A percentile compares a stretch with the other conserved stretches of the same genome.
phyloP scores from a whole-genome alignment of 2,888 invertebrate genomes.

The Megastigmus dorsalis region DNA sequence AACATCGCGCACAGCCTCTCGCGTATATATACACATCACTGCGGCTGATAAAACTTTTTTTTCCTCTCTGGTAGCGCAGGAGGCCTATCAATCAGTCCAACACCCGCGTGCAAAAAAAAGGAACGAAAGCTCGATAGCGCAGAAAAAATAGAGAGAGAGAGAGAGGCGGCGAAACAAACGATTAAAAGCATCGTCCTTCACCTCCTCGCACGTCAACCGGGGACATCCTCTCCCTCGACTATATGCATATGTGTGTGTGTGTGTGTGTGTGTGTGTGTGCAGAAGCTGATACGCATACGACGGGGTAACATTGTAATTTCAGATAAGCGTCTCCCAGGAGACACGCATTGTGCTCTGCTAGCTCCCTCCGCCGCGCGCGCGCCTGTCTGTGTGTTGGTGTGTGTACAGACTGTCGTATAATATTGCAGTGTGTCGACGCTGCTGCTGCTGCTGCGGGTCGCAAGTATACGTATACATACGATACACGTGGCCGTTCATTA shows the following conservation, averaged over 20 bases:
- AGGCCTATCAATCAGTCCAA: background rate
- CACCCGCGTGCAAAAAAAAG: background rate
- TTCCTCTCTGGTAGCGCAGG: too few relatives aligned
- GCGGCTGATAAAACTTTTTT: too few relatives aligned
- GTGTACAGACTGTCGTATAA: too few relatives aligned
- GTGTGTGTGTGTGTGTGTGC: too few relatives aligned
- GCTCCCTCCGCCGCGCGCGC: background rate
- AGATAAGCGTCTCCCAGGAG: constrained; percentile 74
- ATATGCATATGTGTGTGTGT: too few relatives aligned
- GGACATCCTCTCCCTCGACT: background rate
- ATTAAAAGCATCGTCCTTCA: constrained; percentile 8
- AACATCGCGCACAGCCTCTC: too few relatives aligned
- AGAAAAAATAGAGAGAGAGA: background rate
- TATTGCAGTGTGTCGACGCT: too few relatives aligned
- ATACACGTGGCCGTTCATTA: background rate
- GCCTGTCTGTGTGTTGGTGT: background rate
- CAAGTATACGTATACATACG: too few relatives aligned
- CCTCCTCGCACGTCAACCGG: too few relatives aligned
- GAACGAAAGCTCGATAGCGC: background rate
- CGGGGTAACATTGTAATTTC: constrained; percentile 73
- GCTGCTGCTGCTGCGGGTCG: too few relatives aligned
- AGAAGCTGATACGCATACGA: too few relatives aligned
- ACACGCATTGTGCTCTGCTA: constrained; percentile 52
- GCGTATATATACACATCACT: too few relatives aligned
- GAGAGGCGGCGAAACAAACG: background rate